These are phyloP conservation scores for Brachystomella parvula DNA, from an alignment of 1,140 invertebrate species.

Conservation along the genomic window DNA sequence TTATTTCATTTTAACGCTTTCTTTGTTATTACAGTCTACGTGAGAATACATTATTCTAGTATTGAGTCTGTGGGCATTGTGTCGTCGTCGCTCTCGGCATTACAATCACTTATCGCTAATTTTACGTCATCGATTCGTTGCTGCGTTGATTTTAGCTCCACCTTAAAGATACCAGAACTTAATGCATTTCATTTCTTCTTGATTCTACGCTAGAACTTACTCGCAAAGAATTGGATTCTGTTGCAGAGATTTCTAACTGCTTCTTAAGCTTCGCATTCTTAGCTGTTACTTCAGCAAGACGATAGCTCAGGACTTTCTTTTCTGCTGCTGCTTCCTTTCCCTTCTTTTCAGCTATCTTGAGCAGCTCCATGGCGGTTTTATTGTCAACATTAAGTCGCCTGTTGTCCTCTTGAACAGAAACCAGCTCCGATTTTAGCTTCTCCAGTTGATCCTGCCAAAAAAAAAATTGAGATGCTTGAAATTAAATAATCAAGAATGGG, in stretches of 20 bases:
- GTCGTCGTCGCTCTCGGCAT: slow-evolving; percentile 46
- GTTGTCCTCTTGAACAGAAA: neutral
- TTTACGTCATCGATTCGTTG: slow-evolving; percentile 77
- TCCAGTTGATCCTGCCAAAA: neutral
- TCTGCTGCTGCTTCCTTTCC: neutral
- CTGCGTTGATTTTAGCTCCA: slow-evolving; percentile 66
- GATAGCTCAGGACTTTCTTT: neutral
- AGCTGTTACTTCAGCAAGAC: neutral
- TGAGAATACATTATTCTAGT: neutral
- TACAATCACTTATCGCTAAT: slow-evolving; percentile 68
- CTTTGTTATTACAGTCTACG: neutral
- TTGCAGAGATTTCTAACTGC: neutral
- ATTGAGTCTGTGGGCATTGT: neutral
- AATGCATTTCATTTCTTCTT: neutral
- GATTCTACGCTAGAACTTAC: neutral
- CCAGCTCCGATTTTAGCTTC: neutral
- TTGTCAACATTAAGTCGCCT: neutral
- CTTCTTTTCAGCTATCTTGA: neutral
- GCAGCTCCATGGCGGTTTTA: neutral
- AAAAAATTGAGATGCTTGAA: neutral
- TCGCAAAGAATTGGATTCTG: slow-evolving; percentile 38
- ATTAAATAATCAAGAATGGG: neutral
- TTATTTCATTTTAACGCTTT: neutral
- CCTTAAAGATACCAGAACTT: neutral
- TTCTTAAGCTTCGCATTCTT: neutral